These are phyloP conservation scores for Stenodera caucasica DNA, from an alignment of 2,888 invertebrate genomes.

Conservation along the genomic window DNA sequence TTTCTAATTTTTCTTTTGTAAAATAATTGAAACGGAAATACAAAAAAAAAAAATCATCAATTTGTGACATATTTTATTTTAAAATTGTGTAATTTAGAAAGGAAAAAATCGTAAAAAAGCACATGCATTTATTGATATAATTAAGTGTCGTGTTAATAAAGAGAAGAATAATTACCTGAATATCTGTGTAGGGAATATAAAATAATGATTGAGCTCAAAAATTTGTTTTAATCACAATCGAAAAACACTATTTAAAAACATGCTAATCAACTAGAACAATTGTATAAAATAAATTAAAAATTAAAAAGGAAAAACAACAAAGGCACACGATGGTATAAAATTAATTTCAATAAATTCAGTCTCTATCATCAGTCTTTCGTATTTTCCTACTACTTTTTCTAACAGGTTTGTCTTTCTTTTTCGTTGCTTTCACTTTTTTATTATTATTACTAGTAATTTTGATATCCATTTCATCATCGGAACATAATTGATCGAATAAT, in stretches of 20 bases:
- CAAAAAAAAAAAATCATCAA: not conserved
- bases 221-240: slow-evolving; percentile 7
- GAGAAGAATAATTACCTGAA: not conserved
- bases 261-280: slow-evolving; percentile 3
- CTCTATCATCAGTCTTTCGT: slow-evolving; percentile 42
- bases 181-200: not conserved
- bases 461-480: slow-evolving; percentile 38
- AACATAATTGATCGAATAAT: slow-evolving; percentile 11
- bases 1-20: not conserved
- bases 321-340: not conserved
- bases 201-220: slow-evolving; percentile 2
- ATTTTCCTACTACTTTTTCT: slow-evolving; percentile 44
- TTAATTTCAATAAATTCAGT: slow-evolving; percentile 29
- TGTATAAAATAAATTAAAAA: slow-evolving; percentile 14
- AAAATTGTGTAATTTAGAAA: not conserved
- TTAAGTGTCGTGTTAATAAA: not conserved
- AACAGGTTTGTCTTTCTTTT: slow-evolving; percentile 30
- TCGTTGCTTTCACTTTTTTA: slow-evolving; percentile 34
- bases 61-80: not conserved
- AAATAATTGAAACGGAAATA: not conserved
- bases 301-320: not conserved
- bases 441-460: slow-evolving; percentile 34
- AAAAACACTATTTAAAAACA: slow-evolving; percentile 11
- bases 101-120: slow-evolving; percentile 6
- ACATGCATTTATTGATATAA: slow-evolving; percentile 16